phyloP scores from a whole-genome alignment of 2,797 vertebrate species.

The Cheirogaleus major region DNA sequence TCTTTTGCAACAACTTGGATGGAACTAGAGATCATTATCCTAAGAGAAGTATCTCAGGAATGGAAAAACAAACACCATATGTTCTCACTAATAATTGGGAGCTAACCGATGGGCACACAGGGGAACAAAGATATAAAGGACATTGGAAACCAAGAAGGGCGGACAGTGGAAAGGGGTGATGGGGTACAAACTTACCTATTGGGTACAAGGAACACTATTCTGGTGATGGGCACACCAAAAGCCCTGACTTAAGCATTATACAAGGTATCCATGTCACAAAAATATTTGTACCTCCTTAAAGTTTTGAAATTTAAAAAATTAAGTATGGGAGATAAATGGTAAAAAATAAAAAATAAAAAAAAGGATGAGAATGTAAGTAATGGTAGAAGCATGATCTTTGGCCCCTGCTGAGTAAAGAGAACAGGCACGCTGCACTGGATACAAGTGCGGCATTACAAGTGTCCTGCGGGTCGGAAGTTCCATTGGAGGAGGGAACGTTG shows the following conservation, averaged over 20 bases:
- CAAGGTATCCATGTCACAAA: neutral
- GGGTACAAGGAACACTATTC: neutral
- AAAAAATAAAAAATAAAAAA: neutral
- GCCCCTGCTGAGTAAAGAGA: neutral
- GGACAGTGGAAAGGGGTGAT: neutral
- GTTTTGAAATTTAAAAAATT: neutral
- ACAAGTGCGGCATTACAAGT: neutral
- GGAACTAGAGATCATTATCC: neutral
- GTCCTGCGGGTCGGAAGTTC: neutral
- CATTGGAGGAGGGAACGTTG: neutral
- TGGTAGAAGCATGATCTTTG: neutral
- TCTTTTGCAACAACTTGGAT: neutral
- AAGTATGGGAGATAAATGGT: neutral
- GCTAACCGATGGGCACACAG: neutral
- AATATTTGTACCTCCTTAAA: neutral
- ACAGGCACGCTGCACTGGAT: neutral
- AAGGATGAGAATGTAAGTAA: neutral
- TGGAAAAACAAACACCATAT: neutral
- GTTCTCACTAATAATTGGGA: neutral
- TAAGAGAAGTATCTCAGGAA: neutral
- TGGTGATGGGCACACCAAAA: neutral
- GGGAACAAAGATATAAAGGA: neutral
- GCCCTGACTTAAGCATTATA: neutral
- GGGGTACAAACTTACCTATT: neutral
- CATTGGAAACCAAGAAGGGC: neutral